Conservation (phyloP, 1,140 invertebrate genomes). For the Zaprionus camerounensis region DNA sequence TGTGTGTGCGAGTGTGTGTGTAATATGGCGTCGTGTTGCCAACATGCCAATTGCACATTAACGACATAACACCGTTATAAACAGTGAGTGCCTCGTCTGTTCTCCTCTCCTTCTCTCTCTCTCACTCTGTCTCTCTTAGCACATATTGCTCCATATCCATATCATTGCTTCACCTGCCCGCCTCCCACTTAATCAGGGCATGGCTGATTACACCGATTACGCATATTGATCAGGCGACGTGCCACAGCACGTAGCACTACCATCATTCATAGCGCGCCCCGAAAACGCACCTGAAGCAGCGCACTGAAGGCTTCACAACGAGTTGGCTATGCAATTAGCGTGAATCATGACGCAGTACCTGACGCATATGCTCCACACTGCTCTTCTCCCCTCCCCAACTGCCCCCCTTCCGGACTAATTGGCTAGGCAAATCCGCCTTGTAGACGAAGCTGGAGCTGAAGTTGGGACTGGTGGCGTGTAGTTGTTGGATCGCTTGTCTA, state of each 20-base stretch:
- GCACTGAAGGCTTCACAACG: not conserved
- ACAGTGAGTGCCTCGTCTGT: constrained; percentile 39
- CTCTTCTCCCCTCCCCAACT: not conserved
- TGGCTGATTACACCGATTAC: constrained; percentile 71
- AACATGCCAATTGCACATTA: constrained; percentile 83
- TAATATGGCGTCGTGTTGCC: constrained; percentile 59
- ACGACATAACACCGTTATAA: constrained; percentile 83
- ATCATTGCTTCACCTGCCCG: not conserved
- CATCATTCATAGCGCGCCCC: constrained; percentile 60
- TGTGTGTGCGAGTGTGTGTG: constrained; percentile 20
- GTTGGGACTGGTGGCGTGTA: not conserved
- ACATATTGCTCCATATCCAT: constrained; percentile 30
- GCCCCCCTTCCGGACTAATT: constrained; percentile 27
- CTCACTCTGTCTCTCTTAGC: constrained; percentile 10
- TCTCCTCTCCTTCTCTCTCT: not conserved
- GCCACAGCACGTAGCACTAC: constrained; percentile 59
- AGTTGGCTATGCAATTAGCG: constrained; percentile 50
- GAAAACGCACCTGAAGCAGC: constrained; percentile 22
- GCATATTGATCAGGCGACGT: constrained; percentile 71
- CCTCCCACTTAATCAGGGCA: constrained; percentile 33
- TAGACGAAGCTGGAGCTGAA: constrained; percentile 1
- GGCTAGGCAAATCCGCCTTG: constrained; percentile 10
- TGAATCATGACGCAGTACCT: constrained; percentile 26
- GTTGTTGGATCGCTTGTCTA: constrained; percentile 14
- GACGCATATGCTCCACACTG: constrained; percentile 33